Conservation (phyloP, 2,113 vertebrate species). For the Ondatra zibethicus region DNA sequence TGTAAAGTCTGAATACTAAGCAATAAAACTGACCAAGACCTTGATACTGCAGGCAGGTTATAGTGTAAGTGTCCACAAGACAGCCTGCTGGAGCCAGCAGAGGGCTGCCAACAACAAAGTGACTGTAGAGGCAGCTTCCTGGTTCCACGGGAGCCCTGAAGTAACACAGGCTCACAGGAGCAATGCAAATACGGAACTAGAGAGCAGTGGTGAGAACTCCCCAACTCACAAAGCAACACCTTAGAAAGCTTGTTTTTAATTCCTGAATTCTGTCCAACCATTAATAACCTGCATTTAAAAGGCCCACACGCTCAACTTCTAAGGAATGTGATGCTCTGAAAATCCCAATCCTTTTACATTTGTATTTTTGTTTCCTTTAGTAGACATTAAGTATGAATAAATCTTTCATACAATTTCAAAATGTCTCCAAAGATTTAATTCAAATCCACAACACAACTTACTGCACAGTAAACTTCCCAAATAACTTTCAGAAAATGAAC, state of each 20-base stretch:
- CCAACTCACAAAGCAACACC: not conserved
- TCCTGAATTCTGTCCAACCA: not conserved
- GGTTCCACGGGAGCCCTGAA: not conserved
- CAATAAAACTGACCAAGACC: conserved; percentile 39
- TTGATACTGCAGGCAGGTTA: not conserved
- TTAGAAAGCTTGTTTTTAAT: conserved; percentile 12
- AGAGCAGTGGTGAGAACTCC: not conserved
- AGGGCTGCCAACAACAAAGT: not conserved
- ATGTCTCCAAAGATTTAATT: conserved; percentile 52
- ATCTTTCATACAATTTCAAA: conserved; percentile 41
- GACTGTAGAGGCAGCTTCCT: conserved; percentile 1
- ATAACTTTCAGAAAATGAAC: conserved; percentile 35
- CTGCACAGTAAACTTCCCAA: conserved; percentile 40
- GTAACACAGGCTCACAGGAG: not conserved
- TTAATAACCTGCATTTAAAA: conserved; percentile 32
- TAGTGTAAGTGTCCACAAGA: not conserved
- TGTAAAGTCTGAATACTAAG: conserved; percentile 15
- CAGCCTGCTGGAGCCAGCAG: not conserved
- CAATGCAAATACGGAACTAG: conserved; percentile 9
- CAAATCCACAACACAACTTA: conserved; percentile 37
- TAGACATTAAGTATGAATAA: not conserved
- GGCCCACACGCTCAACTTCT: not conserved
- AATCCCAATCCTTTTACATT: not conserved
- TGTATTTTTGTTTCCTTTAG: conserved; percentile 35
- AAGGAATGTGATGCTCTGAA: conserved; percentile 5